phyloP scores from a whole-genome alignment of 1,140 invertebrate genomes.

The Bombus picipes region DNA sequence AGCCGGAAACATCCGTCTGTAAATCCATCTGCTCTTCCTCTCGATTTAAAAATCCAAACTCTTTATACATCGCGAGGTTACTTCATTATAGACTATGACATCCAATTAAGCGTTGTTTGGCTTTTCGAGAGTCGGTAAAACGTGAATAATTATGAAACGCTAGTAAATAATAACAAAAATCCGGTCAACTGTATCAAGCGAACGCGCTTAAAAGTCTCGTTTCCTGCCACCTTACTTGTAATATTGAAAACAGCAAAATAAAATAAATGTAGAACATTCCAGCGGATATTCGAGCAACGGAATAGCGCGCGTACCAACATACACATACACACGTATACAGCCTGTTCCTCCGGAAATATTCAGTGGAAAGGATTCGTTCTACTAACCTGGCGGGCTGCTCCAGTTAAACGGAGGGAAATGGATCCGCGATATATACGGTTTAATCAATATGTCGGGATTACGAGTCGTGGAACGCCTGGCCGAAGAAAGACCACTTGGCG shows the following conservation, averaged over 20 bases:
- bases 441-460: conserved; percentile 54
- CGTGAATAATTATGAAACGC: too few relatives aligned
- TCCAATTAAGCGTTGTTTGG: too few relatives aligned
- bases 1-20: too few relatives aligned
- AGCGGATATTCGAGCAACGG: conserved; percentile 12
- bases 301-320: not conserved
- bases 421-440: conserved; percentile 58
- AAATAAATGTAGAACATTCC: conserved; percentile 42
- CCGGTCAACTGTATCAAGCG: too few relatives aligned
- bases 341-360: conserved; percentile 30
- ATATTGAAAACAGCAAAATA: conserved; percentile 20
- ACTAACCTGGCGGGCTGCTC: conserved; percentile 48
- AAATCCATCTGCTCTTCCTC: too few relatives aligned
- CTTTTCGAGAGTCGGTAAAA: too few relatives aligned
- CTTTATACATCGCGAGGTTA: too few relatives aligned
- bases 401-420: conserved; percentile 59
- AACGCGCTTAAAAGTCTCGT: not conserved
- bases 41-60: too few relatives aligned
- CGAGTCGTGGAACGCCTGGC: conserved; percentile 17
- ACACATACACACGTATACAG: not conserved
- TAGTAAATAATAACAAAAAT: too few relatives aligned
- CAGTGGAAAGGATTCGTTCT: conserved; percentile 49
- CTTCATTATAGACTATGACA: too few relatives aligned
- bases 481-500: conserved; percentile 1
- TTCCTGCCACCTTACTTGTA: conserved; percentile 1